phyloP scores from a whole-genome alignment of 2,888 invertebrate species.

The Agrotis segetum region DNA sequence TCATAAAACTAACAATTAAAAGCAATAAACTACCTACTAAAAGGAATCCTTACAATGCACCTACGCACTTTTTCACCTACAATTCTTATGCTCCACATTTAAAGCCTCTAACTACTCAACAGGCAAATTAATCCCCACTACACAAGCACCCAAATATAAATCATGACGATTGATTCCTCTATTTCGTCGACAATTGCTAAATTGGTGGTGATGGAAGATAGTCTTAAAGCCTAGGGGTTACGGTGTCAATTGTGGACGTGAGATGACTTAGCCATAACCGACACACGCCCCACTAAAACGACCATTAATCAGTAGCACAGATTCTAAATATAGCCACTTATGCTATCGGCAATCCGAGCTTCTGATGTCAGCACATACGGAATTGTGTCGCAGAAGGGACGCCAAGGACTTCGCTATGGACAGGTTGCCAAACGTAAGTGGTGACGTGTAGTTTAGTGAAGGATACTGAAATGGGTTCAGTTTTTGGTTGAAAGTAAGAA shows the following conservation, averaged over 20 bases:
- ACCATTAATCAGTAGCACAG: conserved; percentile 87
- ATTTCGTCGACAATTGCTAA: conserved; percentile 65
- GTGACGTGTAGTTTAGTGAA: background rate
- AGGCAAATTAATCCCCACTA: conserved; percentile 40
- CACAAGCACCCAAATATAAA: conserved; percentile 55
- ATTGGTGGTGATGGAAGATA: conserved; percentile 75
- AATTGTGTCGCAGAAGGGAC: conserved; percentile 60
- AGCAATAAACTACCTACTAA: too few relatives aligned
- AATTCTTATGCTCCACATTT: background rate
- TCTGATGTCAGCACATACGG: conserved; percentile 83
- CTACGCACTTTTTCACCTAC: background rate
- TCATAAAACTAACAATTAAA: too few relatives aligned
- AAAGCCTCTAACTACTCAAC: background rate
- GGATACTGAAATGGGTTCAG: fast-evolving
- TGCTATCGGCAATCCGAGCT: conserved; percentile 80
- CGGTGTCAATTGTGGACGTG: conserved; percentile 83
- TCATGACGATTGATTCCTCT: conserved; percentile 64
- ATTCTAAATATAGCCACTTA: conserved; percentile 91
- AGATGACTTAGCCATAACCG: conserved; percentile 76
- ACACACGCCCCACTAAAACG: conserved; percentile 76
- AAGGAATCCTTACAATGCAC: background rate
- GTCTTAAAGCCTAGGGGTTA: conserved; percentile 83
- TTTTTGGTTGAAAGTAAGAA: background rate
- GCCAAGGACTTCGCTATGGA: conserved; percentile 47
- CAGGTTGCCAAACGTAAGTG: conserved; percentile 4